Evolutionary conservation across 2,888 invertebrate species (phyloP).

Genomic region (Campoplex nolae): DNA sequence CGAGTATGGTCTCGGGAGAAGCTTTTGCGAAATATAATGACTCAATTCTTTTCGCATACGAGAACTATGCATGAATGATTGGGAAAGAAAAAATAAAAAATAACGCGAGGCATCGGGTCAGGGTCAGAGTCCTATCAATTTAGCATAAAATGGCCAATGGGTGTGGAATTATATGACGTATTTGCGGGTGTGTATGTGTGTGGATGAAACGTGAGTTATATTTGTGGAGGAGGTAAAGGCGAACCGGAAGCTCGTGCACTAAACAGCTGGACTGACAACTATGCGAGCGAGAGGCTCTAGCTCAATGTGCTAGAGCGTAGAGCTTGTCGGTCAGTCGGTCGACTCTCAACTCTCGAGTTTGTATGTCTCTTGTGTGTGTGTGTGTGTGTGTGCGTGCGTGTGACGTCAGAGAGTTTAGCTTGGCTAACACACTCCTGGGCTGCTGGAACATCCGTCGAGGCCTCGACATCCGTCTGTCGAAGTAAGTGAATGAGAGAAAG

Average conservation of each 20-base stretch:
- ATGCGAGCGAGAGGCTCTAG: conserved; percentile 5
- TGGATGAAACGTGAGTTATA: conserved; percentile 5
- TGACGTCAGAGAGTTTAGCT: conserved; percentile 65
- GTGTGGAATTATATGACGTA: not conserved
- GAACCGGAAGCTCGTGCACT: conserved; percentile 53
- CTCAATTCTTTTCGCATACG: conserved; percentile 13
- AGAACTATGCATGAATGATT: not conserved
- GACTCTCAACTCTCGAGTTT: conserved; percentile 49
- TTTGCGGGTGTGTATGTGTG: not conserved
- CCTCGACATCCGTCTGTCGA: conserved; percentile 28
- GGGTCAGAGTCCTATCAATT: conserved; percentile 20
- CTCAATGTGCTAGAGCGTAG: conserved; percentile 24
- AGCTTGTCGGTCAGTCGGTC: conserved; percentile 66
- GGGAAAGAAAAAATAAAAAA: not conserved
- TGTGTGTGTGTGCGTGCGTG: conserved; percentile 31
- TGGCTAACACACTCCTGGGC: not conserved
- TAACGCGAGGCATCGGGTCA: not conserved
- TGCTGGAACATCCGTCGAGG: conserved; percentile 38
- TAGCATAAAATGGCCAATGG: not conserved
- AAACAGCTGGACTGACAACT: conserved; percentile 47
- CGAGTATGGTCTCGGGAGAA: not conserved
- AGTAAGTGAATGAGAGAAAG: not conserved
- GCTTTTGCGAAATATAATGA: not conserved
- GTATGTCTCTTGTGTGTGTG: conserved; percentile 56
- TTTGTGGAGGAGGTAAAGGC: not conserved